Evolutionary conservation across 2,888 invertebrate species (phyloP), one percentile per base, ranked within the genome.

Genomic region (Stenoptilia bipunctidactyla): DNA sequence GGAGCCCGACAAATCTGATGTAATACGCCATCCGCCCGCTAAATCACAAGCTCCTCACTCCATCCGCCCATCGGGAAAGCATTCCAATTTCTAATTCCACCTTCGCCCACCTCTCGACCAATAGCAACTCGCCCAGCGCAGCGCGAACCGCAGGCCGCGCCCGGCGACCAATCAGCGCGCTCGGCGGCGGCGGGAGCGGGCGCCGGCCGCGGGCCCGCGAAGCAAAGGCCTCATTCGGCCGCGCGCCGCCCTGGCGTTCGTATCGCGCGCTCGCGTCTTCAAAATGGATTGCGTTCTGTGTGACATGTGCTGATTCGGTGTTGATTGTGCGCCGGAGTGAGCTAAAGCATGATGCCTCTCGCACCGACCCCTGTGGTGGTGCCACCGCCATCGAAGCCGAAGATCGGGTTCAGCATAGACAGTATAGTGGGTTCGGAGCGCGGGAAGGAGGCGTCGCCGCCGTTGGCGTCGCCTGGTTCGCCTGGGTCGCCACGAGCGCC

Each of bases 361-460:
- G 94, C 94, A 89, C 93, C 94, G 87, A 93, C 94, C 74, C 93
- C 94, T 86, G 91, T 94, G 82, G 91, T 92, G 82, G 91, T 92
- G 82, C 92, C 94, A 85, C 91, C 94, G 88, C 92, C 94, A 69
- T 92, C 92, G 57, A 94, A 94, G 85, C 95, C 96, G 54, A 96
- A 95, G 85, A 92, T 96, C 72, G 96, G 95, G 61, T 96, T 96
- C 71, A 94, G 94, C 66, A 96, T 96, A 79, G 96, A 96, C 85
- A 94, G 94, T 63, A 94, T 96, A 65, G 95, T 96, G 46, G 95
- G 95, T 55, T 92, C 91, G 49, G 71, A 80, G 43, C 58, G 75
- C 46, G 46, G 66, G 50, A 77, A 84, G 48, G 82, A 75, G 20
- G 74, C 84, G 43, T 89, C 88, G 39, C 90, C 89, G 42, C 77